Conservation (phyloP, 1,140 invertebrate genomes). For the Zaprionus africanus region DNA sequence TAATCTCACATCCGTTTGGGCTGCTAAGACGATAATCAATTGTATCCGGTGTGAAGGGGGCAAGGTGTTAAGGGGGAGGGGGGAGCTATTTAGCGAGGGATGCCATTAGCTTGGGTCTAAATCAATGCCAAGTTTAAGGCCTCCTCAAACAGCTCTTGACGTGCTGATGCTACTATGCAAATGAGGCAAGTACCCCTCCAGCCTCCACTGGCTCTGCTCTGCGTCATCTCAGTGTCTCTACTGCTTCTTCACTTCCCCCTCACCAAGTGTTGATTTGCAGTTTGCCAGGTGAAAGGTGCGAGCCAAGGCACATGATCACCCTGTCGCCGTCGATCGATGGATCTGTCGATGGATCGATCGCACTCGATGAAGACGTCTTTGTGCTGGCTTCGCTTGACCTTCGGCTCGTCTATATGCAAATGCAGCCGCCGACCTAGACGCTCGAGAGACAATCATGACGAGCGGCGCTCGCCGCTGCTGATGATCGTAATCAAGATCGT, state of each 20-base stretch:
- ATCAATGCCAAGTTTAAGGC: conserved; percentile 76
- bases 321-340: not conserved
- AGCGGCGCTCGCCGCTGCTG: not conserved
- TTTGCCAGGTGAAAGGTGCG: conserved; percentile 67
- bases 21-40: conserved; percentile 16
- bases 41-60: not conserved
- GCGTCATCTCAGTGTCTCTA: too few species aligned
- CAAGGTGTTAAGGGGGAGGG: not conserved
- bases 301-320: conserved; percentile 13
- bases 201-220: not conserved
- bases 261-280: conserved; percentile 24
- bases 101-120: conserved; percentile 15
- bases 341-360: not conserved
- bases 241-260: not conserved
- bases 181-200: not conserved
- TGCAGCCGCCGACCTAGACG: conserved; percentile 38
- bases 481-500: conserved; percentile 33
- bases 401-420: conserved; percentile 68
- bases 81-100: not conserved
- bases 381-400: conserved; percentile 45
- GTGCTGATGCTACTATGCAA: not conserved
- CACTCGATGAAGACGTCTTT: conserved; percentile 57
- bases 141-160: conserved; percentile 6
- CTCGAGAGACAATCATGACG: conserved; percentile 16
- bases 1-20: conserved; percentile 42